A percentile compares a stretch with the other conserved stretches of the same genome.
Evolutionary conservation across 1,140 invertebrate genomes (phyloP).

Genomic region (Delia radicum): DNA sequence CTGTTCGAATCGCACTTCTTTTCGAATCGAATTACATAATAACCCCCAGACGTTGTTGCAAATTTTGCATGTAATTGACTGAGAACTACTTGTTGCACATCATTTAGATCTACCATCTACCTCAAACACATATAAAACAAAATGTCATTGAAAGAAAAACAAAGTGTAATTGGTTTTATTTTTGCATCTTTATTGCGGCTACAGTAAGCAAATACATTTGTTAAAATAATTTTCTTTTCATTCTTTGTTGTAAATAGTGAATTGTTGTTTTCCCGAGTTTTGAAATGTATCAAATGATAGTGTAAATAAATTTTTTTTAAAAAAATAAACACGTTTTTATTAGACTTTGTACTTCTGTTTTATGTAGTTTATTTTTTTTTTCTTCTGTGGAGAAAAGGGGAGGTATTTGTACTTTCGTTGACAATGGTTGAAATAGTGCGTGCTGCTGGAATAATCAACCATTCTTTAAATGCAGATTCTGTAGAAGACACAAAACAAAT

Average conservation of each 20-base stretch:
- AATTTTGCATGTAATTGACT: too few relatives aligned
- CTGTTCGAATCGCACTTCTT: too few relatives aligned
- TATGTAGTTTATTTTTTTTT: slow-evolving; percentile 6
- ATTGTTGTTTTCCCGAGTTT: not conserved
- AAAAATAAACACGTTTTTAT: too few relatives aligned
- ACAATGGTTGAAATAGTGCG: not conserved
- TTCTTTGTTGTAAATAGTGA: not conserved
- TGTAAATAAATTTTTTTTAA: not conserved
- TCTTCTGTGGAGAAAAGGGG: not conserved
- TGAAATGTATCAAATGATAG: not conserved
- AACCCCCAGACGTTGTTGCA: too few relatives aligned
- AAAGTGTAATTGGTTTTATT: too few relatives aligned
- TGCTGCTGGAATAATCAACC: not conserved
- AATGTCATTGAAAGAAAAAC: too few relatives aligned
- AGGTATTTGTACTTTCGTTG: slow-evolving; percentile 21
- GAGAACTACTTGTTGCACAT: not conserved
- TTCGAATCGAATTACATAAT: too few relatives aligned
- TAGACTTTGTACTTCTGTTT: slow-evolving; percentile 16
- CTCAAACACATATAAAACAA: too few relatives aligned
- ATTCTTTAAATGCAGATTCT: not conserved
- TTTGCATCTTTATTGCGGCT: slow-evolving; percentile 25
- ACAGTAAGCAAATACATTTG: slow-evolving; percentile 34
- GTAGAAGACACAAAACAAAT: not conserved
- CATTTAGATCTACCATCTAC: too few relatives aligned
- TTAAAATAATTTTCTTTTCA: not conserved